Evolutionary conservation across 1,140 invertebrate species (phyloP).

Genomic region (Bilobella aurantiaca): DNA sequence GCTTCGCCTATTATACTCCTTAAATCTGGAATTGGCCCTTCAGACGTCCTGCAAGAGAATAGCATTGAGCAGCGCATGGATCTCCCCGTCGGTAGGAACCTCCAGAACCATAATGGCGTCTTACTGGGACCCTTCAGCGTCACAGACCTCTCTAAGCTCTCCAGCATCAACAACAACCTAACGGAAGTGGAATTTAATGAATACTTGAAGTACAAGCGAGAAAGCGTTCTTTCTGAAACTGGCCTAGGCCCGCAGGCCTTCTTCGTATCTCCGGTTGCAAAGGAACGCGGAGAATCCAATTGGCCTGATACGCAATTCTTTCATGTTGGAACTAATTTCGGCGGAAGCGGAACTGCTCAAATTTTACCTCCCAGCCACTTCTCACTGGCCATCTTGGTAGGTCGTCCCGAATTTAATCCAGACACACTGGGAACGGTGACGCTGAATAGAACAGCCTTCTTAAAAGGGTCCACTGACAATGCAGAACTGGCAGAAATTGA

Average conservation of each 20-base stretch:
- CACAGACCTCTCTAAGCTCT: constrained; percentile 3
- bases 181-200: background rate
- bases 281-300: background rate
- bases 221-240: background rate
- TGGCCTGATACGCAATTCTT: constrained; percentile 22
- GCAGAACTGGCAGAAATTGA: constrained; percentile 8
- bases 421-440: constrained; percentile 28
- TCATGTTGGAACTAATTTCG: background rate
- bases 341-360: background rate
- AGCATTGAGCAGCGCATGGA: constrained; percentile 32
- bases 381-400: background rate
- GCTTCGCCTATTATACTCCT: constrained; percentile 38
- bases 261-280: constrained; percentile 12
- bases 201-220: background rate
- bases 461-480: background rate
- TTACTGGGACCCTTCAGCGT: background rate
- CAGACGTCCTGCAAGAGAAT: constrained; percentile 35
- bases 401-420: constrained; percentile 36
- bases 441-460: background rate
- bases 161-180: constrained; percentile 2
- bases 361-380: constrained; percentile 17
- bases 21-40: constrained; percentile 42
- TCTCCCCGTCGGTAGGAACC: constrained; percentile 47
- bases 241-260: constrained; percentile 12
- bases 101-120: constrained; percentile 35